A percentile compares a stretch with the other conserved stretches of the same genome.
phyloP scores from a whole-genome alignment of 2,888 invertebrate genomes.

The Malthinus seriepunctatus region DNA sequence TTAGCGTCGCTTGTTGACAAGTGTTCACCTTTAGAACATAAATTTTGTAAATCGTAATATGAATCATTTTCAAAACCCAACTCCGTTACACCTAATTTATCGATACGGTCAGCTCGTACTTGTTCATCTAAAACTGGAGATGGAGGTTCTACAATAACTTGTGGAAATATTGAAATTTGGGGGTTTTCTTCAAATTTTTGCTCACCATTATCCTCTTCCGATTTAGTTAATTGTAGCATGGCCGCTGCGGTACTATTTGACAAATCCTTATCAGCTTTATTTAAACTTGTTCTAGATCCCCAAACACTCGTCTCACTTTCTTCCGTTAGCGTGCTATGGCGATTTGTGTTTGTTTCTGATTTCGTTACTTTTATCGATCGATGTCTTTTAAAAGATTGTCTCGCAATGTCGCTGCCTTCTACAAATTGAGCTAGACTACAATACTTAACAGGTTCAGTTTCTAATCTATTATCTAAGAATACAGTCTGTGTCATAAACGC shows the following conservation, averaged over 20 bases:
- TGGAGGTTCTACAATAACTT: slow-evolving; percentile 75
- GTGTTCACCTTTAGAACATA: slow-evolving; percentile 46
- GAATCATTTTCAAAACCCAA: slow-evolving; percentile 46
- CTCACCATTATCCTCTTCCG: slow-evolving; percentile 29
- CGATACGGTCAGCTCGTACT: slow-evolving; percentile 43
- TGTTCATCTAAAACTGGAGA: slow-evolving; percentile 71
- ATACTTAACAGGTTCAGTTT: slow-evolving; percentile 64
- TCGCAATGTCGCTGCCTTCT: slow-evolving; percentile 81
- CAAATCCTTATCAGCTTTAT: slow-evolving; percentile 50
- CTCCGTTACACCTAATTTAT: slow-evolving; percentile 45
- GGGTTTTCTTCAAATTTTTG: slow-evolving; percentile 27
- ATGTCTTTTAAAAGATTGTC: slow-evolving; percentile 70
- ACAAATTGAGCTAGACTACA: slow-evolving; percentile 82
- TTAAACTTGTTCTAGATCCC: slow-evolving; percentile 40
- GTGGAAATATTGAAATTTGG: slow-evolving; percentile 52
- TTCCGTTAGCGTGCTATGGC: slow-evolving; percentile 50
- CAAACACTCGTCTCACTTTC: slow-evolving; percentile 44
- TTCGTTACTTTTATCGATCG: slow-evolving; percentile 47
- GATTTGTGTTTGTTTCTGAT: slow-evolving; percentile 52
- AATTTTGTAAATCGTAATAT: slow-evolving; percentile 46
- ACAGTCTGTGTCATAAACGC: slow-evolving; percentile 63
- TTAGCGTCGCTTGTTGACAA: slow-evolving; percentile 48
- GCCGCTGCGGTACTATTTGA: slow-evolving; percentile 45
- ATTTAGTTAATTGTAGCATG: slow-evolving; percentile 34
- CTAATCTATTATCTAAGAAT: slow-evolving; percentile 49